phyloP scores from a whole-genome alignment of 2,113 vertebrate species.

The Athene noctua region DNA sequence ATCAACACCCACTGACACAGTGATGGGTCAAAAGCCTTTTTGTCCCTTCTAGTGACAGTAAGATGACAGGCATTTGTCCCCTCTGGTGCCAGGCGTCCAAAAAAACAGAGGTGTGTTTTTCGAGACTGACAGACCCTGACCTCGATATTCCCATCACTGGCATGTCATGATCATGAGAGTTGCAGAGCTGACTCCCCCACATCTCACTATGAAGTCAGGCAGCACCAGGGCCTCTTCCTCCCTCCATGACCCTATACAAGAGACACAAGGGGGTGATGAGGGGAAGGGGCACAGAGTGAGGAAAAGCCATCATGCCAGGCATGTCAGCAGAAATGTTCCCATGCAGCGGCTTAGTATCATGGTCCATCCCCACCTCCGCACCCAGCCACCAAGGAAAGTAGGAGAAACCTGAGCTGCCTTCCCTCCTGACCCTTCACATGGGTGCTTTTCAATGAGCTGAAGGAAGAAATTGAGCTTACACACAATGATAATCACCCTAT shows the following conservation, averaged over 20 bases:
- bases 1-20: not conserved
- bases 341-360: not conserved
- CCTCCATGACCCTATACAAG: not conserved
- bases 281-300: not conserved
- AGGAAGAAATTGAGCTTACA: not conserved
- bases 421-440: not conserved
- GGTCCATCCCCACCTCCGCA: rapidly evolving
- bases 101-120: not conserved
- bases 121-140: not conserved
- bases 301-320: not conserved
- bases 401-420: not conserved
- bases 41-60: not conserved
- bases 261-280: not conserved
- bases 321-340: not conserved
- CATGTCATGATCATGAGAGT: not conserved
- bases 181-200: not conserved
- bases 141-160: rapidly evolving
- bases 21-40: not conserved
- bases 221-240: not conserved
- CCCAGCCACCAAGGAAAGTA: rapidly evolving
- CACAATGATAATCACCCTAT: not conserved
- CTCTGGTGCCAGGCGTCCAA: not conserved
- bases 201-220: not conserved
- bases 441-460: not conserved
- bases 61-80: not conserved